A percentile compares a stretch with the other conserved stretches of the same genome.
phyloP scores from a whole-genome alignment of 2,888 invertebrate genomes.

The Plagodis dolabraria region DNA sequence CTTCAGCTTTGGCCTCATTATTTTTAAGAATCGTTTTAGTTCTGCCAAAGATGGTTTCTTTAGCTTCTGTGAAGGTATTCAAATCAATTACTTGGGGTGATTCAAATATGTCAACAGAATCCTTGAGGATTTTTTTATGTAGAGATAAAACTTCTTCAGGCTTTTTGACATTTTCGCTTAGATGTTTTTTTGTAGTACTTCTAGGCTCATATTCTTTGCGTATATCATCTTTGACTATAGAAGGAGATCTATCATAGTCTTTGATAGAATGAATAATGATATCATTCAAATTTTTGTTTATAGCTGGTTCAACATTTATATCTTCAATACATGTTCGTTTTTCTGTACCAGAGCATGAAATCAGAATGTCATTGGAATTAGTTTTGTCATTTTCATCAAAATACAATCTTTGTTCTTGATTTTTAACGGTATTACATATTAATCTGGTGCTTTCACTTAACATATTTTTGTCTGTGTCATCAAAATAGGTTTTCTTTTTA shows the following conservation, averaged over 20 bases:
- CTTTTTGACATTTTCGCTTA: constrained; percentile 64
- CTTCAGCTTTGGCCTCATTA: constrained; percentile 4
- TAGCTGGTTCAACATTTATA: constrained; percentile 32
- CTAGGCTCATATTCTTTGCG: constrained; percentile 55
- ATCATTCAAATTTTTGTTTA: constrained; percentile 42
- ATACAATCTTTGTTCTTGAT: constrained; percentile 13
- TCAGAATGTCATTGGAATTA: constrained; percentile 10
- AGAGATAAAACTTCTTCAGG: constrained; percentile 46
- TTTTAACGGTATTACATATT: background rate
- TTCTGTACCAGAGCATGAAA: constrained; percentile 27
- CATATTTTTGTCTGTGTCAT: constrained; percentile 20
- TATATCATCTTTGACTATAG: constrained; percentile 62
- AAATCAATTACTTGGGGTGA: constrained; percentile 53
- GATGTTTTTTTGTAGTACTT: constrained; percentile 60
- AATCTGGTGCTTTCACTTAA: background rate
- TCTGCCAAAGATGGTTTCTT: constrained; percentile 23
- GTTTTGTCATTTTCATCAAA: constrained; percentile 26
- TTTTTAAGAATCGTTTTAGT: background rate
- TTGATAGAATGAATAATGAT: constrained; percentile 31
- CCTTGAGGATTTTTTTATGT: constrained; percentile 49
- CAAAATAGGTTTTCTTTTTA: constrained; percentile 48
- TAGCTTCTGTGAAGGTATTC: constrained; percentile 28
- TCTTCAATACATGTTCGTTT: constrained; percentile 58
- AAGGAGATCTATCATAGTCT: constrained; percentile 61
- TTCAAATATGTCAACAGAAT: constrained; percentile 68